Base-by-base conservation (phyloP, 2,797 vertebrate species). In the Gallirallus australis region DNA sequence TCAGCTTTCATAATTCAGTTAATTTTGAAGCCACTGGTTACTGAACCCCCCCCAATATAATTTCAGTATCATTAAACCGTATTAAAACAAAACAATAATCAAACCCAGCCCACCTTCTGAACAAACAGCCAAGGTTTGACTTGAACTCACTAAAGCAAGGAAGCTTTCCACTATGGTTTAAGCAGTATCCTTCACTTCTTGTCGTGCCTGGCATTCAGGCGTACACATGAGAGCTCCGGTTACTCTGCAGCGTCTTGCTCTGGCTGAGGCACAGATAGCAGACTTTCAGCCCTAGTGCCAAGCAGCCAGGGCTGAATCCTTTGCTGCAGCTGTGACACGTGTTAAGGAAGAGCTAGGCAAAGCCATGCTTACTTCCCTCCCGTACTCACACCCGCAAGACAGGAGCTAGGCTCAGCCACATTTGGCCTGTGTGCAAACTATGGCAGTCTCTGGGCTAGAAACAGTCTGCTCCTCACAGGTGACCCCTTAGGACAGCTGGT, bases 1-100 rank as follows among this genome's bases (percentile, higher is more conserved):
- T 97, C 97, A 96, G 97, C 96, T 98, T 98, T 98, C 92, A 97
- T 98, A 98, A 98, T 98, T 97, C 97, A 97, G 97, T 98, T 98
- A 98, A 98, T 98, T 98, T 98, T 98, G 97, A 98, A 98, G 95
- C 91, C 96, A 97, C 86, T 95, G 95, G 93, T 97, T 97, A 97
- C 89, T 82, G 93, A 98, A 96, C 57, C 93, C 42, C 42, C 15
- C 92, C 93, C 94, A 95, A 53, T 96, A 97, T 89, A 93, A 97
- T 97, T 97, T 97, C 96, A 90, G 90, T 96, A 95, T 95, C 97
- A 98, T 97, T 97, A 97, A 97, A 91, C 68, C n/a, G 48, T 47
- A 82, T 39, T 92, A 76, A 86, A 91, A 80, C 90, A 89, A 24
- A 91, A 54, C 61, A 79, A 65, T 21, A 78, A 66, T 37, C 65